A percentile compares a stretch with the other conserved stretches of the same genome.
Evolutionary conservation across 2,113 vertebrate species (phyloP).

Genomic region (Excalfactoria chinensis): DNA sequence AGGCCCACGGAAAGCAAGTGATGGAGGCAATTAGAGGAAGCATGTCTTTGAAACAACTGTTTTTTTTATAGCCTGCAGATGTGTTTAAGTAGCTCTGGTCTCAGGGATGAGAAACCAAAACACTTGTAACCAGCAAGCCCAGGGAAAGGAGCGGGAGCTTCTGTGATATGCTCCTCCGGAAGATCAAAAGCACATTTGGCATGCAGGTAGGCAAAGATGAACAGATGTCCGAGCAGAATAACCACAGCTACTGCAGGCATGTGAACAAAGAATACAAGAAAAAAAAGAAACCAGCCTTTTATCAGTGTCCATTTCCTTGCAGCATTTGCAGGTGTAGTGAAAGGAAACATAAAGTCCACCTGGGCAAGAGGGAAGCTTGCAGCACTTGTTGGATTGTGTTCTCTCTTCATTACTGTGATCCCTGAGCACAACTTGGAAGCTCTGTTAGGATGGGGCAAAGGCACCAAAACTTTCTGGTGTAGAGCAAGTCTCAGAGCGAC

Average conservation of each 20-base stretch:
- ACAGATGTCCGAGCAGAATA: neutral
- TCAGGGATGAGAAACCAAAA: neutral
- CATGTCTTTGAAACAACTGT: neutral
- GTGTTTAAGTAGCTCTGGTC: neutral
- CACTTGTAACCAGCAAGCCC: neutral
- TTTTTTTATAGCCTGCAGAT: neutral
- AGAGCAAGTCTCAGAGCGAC: neutral
- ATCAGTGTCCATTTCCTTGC: neutral
- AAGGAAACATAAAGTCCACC: neutral
- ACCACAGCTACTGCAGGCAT: neutral
- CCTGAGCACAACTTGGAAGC: neutral
- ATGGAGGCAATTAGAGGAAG: neutral
- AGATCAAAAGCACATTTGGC: slow-evolving; percentile 15
- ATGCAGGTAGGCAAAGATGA: neutral
- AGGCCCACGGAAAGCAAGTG: neutral
- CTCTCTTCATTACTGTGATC: neutral
- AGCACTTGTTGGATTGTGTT: neutral
- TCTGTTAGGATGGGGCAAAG: neutral
- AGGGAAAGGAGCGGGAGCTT: neutral
- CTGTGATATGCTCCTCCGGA: neutral
- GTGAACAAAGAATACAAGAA: neutral
- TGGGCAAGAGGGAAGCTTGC: neutral
- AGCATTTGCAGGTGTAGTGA: neutral
- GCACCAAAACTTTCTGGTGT: neutral
- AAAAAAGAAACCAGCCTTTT: neutral